Conservation (phyloP, 1,140 invertebrate species). For the Periplaneta americana region DNA sequence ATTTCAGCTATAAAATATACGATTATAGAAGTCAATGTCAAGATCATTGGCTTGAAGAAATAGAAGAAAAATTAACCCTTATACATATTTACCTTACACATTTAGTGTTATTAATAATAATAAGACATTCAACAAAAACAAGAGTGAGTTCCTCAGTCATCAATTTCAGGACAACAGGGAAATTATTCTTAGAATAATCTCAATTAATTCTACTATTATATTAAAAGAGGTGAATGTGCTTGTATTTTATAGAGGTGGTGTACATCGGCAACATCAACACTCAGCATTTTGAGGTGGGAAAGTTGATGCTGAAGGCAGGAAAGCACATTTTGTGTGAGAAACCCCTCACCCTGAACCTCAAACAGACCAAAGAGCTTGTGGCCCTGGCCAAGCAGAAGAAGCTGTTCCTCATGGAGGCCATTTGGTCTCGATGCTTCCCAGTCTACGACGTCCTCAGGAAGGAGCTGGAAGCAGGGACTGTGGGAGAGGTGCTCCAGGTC, state of each 20-base stretch:
- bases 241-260: constrained; percentile 67
- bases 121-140: no score
- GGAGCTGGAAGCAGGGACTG: constrained; percentile 48
- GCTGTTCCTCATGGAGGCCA: constrained; percentile 77
- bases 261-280: constrained; percentile 70
- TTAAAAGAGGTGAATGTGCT: no score
- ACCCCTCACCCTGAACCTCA: constrained; percentile 66
- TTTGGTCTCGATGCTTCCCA: constrained; percentile 81
- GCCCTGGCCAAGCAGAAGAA: constrained; percentile 52
- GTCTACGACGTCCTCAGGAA: constrained; percentile 58
- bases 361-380: constrained; percentile 55
- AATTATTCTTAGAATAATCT: no score
- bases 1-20: no score
- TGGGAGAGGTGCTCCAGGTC: constrained; percentile 68
- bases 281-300: constrained; percentile 57
- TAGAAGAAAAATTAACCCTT: no score
- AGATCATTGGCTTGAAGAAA: no score
- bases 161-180: no score
- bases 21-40: no score
- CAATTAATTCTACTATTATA: no score
- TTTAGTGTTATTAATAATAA: no score
- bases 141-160: no score
- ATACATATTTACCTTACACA: no score
- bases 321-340: constrained; percentile 85
- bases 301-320: constrained; percentile 63